A percentile compares a stretch with the other conserved stretches of the same genome.
These are phyloP conservation scores for Synergus umbraculus DNA, from an alignment of 2,888 invertebrate species.

Conservation along the genomic window DNA sequence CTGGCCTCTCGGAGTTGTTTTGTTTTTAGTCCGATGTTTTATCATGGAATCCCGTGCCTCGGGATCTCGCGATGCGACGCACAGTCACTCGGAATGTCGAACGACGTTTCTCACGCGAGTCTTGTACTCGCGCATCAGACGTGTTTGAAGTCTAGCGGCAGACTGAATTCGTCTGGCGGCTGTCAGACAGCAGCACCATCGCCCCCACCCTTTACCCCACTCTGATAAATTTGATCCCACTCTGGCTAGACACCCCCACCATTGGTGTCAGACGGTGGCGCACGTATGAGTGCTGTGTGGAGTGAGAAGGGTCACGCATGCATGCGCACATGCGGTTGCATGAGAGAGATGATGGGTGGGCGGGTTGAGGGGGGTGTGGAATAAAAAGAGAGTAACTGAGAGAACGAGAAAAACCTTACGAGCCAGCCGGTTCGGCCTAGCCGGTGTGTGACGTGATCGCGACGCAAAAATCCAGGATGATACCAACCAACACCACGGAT, in stretches of 20 bases:
- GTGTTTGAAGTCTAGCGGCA: conserved; percentile 70
- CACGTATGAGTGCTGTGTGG: conserved; percentile 49
- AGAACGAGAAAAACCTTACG: conserved; percentile 2
- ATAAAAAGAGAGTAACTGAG: neutral
- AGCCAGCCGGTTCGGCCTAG: conserved; percentile 36
- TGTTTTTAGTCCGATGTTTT: neutral
- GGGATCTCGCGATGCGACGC: conserved; percentile 8
- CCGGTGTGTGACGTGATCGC: conserved; percentile 39
- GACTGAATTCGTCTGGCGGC: conserved; percentile 73
- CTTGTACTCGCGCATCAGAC: conserved; percentile 49
- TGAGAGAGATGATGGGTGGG: neutral
- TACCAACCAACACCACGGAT: conserved; percentile 27
- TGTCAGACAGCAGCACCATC: conserved; percentile 70
- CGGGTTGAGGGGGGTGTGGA: conserved; percentile 32
- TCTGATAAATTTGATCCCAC: conserved; percentile 35
- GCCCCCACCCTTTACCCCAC: conserved; percentile 43
- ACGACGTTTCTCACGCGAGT: conserved; percentile 25
- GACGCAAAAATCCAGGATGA: conserved; percentile 28
- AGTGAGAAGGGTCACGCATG: conserved; percentile 35
- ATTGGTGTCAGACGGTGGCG: conserved; percentile 51
- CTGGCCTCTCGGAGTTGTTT: neutral
- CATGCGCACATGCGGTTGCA: conserved; percentile 41
- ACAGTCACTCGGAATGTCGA: conserved; percentile 36
- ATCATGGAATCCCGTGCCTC: neutral
- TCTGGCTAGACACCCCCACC: conserved; percentile 52